Conservation (phyloP, 2,113 vertebrate species). For the Oriolus oriolus region DNA sequence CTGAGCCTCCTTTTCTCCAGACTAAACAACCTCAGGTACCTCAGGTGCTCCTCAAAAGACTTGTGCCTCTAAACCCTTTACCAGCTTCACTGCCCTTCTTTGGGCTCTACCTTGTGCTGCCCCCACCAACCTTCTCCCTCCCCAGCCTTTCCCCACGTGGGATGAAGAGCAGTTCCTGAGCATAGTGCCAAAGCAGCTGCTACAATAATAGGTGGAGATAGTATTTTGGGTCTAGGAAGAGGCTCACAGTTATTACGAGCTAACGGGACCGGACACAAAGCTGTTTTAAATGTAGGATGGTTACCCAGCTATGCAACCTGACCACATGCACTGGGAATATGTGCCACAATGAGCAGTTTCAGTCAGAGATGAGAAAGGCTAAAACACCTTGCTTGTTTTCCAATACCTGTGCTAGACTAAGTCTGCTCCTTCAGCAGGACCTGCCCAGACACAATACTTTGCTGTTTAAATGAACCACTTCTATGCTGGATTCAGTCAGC, state of each 20-base stretch:
- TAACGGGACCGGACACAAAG: fast-evolving
- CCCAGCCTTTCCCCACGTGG: neutral
- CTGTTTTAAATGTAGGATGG: neutral
- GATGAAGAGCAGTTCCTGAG: neutral
- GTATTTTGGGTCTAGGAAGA: neutral
- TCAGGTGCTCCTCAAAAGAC: neutral
- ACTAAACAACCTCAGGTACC: neutral
- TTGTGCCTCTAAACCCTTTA: neutral
- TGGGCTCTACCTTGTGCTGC: neutral
- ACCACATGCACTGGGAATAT: neutral
- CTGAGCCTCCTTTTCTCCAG: neutral
- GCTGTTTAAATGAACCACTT: neutral
- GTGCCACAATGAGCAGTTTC: neutral
- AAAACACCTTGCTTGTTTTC: neutral
- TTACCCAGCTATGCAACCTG: neutral
- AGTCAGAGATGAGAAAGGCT: neutral
- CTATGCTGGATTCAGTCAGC: neutral
- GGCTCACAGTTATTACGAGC: neutral
- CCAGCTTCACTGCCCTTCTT: neutral
- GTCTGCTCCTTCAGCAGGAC: neutral
- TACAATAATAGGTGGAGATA: neutral
- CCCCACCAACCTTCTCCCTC: neutral
- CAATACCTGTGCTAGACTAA: neutral
- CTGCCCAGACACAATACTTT: neutral
- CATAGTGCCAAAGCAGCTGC: neutral